These are phyloP conservation scores for Syngnathoides biaculeatus DNA, from an alignment of 2,113 vertebrate species.

Conservation along the genomic window DNA sequence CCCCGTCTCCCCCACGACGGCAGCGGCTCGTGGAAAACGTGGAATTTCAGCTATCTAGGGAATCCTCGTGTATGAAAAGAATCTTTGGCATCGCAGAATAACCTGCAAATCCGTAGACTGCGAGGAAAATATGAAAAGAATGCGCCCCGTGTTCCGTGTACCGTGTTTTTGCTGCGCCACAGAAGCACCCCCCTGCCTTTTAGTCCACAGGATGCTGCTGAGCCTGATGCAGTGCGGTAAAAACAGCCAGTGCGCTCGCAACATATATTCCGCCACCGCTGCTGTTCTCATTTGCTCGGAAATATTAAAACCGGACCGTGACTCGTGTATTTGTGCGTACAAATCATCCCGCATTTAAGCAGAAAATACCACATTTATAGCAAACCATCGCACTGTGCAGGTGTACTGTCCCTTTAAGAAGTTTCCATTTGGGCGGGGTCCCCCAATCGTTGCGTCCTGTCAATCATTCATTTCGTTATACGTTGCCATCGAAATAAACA, in stretches of 20 bases:
- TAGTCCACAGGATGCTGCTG: slow-evolving; percentile 40
- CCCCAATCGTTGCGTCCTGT: neutral
- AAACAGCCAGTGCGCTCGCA: slow-evolving; percentile 25
- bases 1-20: slow-evolving; percentile 19
- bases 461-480: neutral
- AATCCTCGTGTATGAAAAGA: slow-evolving; percentile 29
- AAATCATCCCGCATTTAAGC: neutral
- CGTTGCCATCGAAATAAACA: neutral
- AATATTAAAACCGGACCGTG: neutral
- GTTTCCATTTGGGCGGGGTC: neutral
- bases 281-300: neutral
- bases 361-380: neutral
- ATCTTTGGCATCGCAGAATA: slow-evolving; percentile 37
- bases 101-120: slow-evolving; percentile 12
- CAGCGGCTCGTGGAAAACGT: slow-evolving; percentile 16
- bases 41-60: slow-evolving; percentile 35
- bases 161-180: slow-evolving; percentile 27
- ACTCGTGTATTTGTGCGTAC: neutral
- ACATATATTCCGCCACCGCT: neutral
- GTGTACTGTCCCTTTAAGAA: slow-evolving; percentile 44
- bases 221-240: slow-evolving; percentile 77
- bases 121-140: neutral
- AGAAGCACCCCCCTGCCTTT: slow-evolving; percentile 1
- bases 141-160: neutral
- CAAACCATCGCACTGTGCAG: neutral